These are phyloP conservation scores for Aegithalos caudatus DNA, from an alignment of 2,113 vertebrate genomes.

Conservation along the genomic window DNA sequence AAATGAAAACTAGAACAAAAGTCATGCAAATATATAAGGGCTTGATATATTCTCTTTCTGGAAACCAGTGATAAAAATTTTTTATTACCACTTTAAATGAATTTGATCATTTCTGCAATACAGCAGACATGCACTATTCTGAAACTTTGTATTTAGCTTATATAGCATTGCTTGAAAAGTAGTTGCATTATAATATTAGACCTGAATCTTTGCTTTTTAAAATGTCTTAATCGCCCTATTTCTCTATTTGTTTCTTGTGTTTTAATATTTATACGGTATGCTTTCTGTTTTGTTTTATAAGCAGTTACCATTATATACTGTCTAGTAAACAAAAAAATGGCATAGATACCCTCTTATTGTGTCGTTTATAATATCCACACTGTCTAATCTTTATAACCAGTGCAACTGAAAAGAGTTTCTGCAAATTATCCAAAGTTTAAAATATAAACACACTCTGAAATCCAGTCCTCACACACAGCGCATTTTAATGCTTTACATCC, in stretches of 20 bases:
- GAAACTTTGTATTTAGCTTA: not conserved
- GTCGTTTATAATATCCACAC: not conserved
- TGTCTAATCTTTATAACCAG: not conserved
- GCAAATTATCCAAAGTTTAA: not conserved
- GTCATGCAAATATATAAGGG: constrained; percentile 2
- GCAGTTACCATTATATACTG: not conserved
- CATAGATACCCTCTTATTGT: not conserved
- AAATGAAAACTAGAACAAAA: constrained; percentile 8
- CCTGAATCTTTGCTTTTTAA: not conserved
- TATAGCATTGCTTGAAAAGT: not conserved
- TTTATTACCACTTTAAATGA: constrained; percentile 18
- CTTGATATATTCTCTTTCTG: not conserved
- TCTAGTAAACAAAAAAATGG: not conserved
- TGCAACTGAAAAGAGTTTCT: not conserved
- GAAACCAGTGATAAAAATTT: not conserved
- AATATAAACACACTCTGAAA: not conserved
- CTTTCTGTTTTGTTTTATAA: not conserved
- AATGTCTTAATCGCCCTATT: not conserved
- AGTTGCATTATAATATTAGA: not conserved
- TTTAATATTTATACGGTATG: not conserved
- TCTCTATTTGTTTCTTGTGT: not conserved
- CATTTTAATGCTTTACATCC: not conserved
- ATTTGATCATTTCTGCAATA: not conserved
- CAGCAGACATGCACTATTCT: not conserved
- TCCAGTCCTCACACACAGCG: not conserved